Conservation (phyloP, 2,113 vertebrate species). For the Rhinichthys klamathensis region DNA sequence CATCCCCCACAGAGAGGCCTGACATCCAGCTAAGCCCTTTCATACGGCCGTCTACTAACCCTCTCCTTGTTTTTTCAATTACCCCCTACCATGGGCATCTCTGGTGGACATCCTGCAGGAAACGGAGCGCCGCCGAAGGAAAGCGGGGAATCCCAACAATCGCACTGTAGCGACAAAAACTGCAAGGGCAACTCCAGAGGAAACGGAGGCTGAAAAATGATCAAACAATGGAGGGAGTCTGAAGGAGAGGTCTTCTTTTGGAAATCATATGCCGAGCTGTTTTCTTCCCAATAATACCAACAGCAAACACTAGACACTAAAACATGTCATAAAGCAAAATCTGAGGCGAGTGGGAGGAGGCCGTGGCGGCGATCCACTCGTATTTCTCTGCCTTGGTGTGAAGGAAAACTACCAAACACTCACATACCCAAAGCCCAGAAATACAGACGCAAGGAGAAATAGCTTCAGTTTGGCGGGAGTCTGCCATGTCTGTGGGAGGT, state of each 20-base stretch:
- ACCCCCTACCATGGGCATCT: slow-evolving; percentile 38
- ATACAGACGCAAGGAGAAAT: slow-evolving; percentile 3
- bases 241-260: neutral
- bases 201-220: slow-evolving; percentile 27
- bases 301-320: neutral
- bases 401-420: slow-evolving; percentile 31
- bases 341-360: slow-evolving; percentile 17
- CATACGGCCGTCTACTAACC: slow-evolving; percentile 15
- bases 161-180: slow-evolving; percentile 31
- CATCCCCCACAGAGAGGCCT: slow-evolving; percentile 41
- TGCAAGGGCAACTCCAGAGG: slow-evolving; percentile 32
- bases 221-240: slow-evolving; percentile 28
- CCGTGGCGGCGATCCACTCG: slow-evolving; percentile 8
- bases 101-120: slow-evolving; percentile 54
- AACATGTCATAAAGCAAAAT: slow-evolving; percentile 15
- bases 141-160: slow-evolving; percentile 50
- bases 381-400: slow-evolving; percentile 34
- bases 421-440: slow-evolving; percentile 24
- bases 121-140: slow-evolving; percentile 30
- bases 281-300: slow-evolving; percentile 1
- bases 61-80: neutral
- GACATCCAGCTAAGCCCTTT: slow-evolving; percentile 27
- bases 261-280: slow-evolving; percentile 11
- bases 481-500: slow-evolving; percentile 29
- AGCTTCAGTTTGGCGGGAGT: neutral